A percentile compares a stretch with the other conserved stretches of the same genome.
Evolutionary conservation across 2,888 invertebrate genomes (phyloP).

Genomic region (Galerucella pusilla): DNA sequence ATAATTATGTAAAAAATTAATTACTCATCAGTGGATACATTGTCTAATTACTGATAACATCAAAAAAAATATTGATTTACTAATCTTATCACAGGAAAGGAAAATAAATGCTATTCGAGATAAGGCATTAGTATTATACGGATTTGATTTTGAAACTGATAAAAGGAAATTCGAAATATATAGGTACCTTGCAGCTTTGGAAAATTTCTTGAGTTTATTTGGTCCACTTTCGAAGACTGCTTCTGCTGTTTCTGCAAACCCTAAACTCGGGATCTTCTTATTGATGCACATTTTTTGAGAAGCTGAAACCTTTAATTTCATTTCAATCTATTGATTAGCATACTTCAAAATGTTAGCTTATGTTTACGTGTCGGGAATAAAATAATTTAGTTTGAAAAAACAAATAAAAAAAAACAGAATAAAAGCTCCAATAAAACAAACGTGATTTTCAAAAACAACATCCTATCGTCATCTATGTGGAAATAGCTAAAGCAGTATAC

Average conservation of each 20-base stretch:
- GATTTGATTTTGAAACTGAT: neutral
- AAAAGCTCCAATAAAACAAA: too few relatives aligned
- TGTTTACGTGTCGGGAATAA: neutral
- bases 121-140: neutral
- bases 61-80: too few relatives aligned
- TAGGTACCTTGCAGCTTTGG: slow-evolving; percentile 74
- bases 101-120: neutral
- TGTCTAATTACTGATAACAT: too few relatives aligned
- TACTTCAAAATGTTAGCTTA: neutral
- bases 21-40: too few relatives aligned
- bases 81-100: neutral
- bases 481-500: too few relatives aligned
- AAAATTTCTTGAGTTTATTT: slow-evolving; percentile 70
- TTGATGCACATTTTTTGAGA: slow-evolving; percentile 80
- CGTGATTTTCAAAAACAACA: too few relatives aligned
- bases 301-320: slow-evolving; percentile 75
- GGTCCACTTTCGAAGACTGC: slow-evolving; percentile 85
- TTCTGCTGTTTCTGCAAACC: slow-evolving; percentile 87
- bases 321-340: slow-evolving; percentile 7
- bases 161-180: neutral
- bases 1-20: too few relatives aligned
- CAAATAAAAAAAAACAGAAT: too few relatives aligned
- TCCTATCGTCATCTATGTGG: too few relatives aligned
- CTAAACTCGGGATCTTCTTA: slow-evolving; percentile 78
- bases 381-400: neutral